These are phyloP conservation scores for Gymnoscopelus microlampas DNA, from an alignment of 2,797 vertebrate genomes.

Conservation along the genomic window DNA sequence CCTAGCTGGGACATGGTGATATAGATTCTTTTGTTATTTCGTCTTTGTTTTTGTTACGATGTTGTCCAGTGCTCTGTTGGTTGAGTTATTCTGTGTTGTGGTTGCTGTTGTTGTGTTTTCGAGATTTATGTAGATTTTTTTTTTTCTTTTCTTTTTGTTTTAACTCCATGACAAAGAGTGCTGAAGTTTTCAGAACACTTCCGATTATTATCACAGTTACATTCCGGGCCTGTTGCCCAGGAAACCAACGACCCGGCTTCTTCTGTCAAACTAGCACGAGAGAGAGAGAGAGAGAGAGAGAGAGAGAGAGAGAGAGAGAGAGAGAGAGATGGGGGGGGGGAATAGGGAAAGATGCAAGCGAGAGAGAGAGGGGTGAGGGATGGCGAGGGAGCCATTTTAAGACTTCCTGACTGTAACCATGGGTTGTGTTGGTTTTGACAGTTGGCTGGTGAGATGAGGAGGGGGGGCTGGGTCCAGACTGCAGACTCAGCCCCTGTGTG, in stretches of 20 bases:
- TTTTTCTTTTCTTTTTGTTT: slow-evolving; percentile 18
- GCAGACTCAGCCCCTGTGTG: slow-evolving; percentile 36
- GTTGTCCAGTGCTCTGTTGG: slow-evolving; percentile 28
- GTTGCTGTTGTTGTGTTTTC: slow-evolving; percentile 21
- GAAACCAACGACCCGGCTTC: neutral
- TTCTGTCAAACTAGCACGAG: slow-evolving; percentile 41
- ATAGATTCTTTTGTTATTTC: slow-evolving; percentile 44
- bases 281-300: slow-evolving; percentile 17
- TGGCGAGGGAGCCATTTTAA: slow-evolving; percentile 23
- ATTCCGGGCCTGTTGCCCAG: slow-evolving; percentile 22
- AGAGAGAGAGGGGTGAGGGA: neutral
- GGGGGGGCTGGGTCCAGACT: slow-evolving; percentile 26
- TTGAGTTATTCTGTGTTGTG: slow-evolving; percentile 31
- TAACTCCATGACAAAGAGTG: neutral
- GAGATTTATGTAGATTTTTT: slow-evolving; percentile 37
- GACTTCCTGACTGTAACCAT: slow-evolving; percentile 19
- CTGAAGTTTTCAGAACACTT: slow-evolving; percentile 25
- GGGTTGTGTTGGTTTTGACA: slow-evolving; percentile 54
- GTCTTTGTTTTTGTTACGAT: slow-evolving; percentile 40
- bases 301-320: slow-evolving; percentile 4
- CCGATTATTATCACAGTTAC: slow-evolving; percentile 5
- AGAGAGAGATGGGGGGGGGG: slow-evolving; percentile 5
- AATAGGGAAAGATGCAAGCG: neutral
- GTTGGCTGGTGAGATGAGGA: slow-evolving; percentile 39
- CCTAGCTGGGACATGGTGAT: slow-evolving; percentile 60